phyloP scores from a whole-genome alignment of 2,113 vertebrate species.

The Odobenus rosmarus region DNA sequence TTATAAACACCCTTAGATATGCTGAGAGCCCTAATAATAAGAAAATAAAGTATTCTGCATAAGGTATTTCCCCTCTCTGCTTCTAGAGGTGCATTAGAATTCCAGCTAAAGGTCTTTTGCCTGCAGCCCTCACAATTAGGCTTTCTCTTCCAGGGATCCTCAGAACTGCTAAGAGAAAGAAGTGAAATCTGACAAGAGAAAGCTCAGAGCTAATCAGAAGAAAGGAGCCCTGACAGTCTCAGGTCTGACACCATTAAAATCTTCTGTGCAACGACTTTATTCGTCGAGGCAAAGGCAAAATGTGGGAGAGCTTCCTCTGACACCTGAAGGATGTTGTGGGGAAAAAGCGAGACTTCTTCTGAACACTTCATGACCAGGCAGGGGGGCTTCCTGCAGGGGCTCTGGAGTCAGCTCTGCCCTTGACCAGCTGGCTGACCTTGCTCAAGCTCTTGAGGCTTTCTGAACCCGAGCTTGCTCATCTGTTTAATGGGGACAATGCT shows the following conservation, averaged over 20 bases:
- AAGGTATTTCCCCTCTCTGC: neutral
- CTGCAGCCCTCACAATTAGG: neutral
- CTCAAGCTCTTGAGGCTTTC: neutral
- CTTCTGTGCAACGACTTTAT: neutral
- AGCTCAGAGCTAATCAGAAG: neutral
- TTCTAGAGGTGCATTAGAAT: neutral
- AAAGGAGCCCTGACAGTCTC: neutral
- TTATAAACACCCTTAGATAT: neutral
- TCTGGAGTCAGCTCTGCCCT: neutral
- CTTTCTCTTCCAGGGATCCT: neutral
- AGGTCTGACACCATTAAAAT: neutral
- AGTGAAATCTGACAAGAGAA: conserved; percentile 7
- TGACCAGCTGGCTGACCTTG: neutral
- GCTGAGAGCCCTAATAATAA: neutral
- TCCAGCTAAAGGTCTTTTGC: neutral
- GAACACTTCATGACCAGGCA: neutral
- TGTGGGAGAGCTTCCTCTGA: neutral
- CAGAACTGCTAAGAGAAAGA: neutral
- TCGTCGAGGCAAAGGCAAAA: neutral
- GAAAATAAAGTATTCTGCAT: neutral
- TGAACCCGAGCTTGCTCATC: neutral
- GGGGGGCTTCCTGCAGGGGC: neutral
- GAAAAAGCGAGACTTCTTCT: neutral
- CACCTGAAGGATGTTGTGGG: accelerated
- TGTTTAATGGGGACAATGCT: neutral